phyloP scores from a whole-genome alignment of 2,797 vertebrate species.

The Cottoperca gobio region DNA sequence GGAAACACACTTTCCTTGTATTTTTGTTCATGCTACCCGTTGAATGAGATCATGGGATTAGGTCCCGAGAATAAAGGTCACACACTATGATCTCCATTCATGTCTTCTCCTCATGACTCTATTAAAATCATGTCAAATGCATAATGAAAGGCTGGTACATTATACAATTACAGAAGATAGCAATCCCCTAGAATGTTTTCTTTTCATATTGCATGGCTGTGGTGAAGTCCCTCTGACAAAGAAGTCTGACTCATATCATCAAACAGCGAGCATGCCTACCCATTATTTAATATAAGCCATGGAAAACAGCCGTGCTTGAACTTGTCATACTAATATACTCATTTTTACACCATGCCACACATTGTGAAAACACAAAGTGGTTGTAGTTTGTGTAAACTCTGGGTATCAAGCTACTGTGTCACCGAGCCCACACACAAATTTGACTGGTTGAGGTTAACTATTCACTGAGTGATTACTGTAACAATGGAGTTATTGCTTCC shows the following conservation, averaged over 20 bases:
- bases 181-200: background rate
- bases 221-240: constrained; percentile 43
- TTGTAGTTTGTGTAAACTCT: constrained; percentile 41
- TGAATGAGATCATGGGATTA: constrained; percentile 10
- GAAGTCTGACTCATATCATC: constrained; percentile 45
- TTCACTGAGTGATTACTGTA: constrained; percentile 58
- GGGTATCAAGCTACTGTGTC: constrained; percentile 56
- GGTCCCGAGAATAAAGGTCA: background rate
- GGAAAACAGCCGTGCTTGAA: constrained; percentile 20
- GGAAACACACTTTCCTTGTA: background rate
- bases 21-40: background rate
- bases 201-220: background rate
- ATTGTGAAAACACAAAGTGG: constrained; percentile 54
- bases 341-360: constrained; percentile 25
- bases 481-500: constrained; percentile 38
- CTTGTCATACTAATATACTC: constrained; percentile 34
- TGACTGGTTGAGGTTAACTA: background rate
- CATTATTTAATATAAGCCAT: constrained; percentile 25
- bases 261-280: constrained; percentile 10
- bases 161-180: constrained; percentile 1
- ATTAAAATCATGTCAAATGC: constrained; percentile 1
- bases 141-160: background rate
- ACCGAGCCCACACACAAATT: constrained; percentile 41
- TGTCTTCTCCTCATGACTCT: background rate
- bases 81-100: background rate